Conservation (phyloP, 2,797 vertebrate species). For the Leuciscus waleckii region DNA sequence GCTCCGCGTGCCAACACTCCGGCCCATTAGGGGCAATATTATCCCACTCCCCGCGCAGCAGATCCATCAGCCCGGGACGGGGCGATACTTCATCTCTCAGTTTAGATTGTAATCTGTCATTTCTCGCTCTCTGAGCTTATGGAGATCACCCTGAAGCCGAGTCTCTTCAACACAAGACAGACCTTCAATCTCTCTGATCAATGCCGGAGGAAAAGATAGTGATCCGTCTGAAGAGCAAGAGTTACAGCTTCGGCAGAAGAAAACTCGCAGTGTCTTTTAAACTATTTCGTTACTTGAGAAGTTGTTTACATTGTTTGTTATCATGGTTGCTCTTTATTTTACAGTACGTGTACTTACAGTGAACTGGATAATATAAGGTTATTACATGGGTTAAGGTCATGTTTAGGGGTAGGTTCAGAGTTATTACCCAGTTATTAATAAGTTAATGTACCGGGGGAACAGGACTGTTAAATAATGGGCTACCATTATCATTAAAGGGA, state of each 20-base stretch:
- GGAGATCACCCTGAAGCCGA: conserved; percentile 15
- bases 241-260: background rate
- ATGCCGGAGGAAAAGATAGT: background rate
- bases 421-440: too few relatives aligned
- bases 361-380: too few relatives aligned
- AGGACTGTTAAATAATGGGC: too few relatives aligned
- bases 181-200: conserved; percentile 9
- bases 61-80: conserved; percentile 11
- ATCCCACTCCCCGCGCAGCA: background rate
- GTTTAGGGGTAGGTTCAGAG: too few relatives aligned
- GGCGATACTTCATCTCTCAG: conserved; percentile 2
- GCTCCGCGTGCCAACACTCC: conserved; percentile 18
- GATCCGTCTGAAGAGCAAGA: background rate
- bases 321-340: background rate
- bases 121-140: background rate
- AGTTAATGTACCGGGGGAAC: too few relatives aligned
- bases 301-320: background rate
- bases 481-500: background rate
- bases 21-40: conserved; percentile 28
- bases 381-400: too few relatives aligned
- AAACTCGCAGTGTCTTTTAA: background rate
- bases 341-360: too few relatives aligned
- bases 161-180: background rate
- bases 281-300: background rate
- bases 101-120: conserved; percentile 30